phyloP scores from a whole-genome alignment of 2,797 vertebrate genomes.

The Prionace glauca region DNA sequence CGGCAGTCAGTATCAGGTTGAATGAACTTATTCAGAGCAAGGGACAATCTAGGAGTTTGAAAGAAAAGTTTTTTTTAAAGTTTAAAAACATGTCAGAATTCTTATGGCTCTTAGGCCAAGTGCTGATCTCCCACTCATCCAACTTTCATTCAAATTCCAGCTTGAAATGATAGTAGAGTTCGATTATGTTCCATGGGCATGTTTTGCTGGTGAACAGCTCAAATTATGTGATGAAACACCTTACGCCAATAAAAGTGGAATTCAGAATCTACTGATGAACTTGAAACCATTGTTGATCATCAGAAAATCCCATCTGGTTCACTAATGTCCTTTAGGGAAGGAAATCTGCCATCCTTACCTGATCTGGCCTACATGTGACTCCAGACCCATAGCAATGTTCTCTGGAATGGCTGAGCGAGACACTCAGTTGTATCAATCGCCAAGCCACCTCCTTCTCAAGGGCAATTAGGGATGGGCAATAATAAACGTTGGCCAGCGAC shows the following conservation, averaged over 20 bases:
- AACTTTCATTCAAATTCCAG: neutral
- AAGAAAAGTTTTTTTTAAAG: neutral
- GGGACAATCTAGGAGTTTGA: neutral
- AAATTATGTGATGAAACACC: neutral
- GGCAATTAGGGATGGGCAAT: no score
- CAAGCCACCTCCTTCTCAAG: no score
- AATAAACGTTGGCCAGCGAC: no score
- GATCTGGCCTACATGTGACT: no score
- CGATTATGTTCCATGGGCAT: neutral
- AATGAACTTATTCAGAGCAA: neutral
- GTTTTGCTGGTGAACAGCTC: neutral
- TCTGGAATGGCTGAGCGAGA: no score
- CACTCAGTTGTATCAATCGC: no score
- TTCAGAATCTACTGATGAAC: no score
- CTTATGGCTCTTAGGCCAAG: neutral
- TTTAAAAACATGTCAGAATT: neutral
- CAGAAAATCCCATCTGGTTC: no score
- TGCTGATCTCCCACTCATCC: neutral
- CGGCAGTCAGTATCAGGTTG: neutral
- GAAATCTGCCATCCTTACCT: no score
- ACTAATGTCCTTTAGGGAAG: no score
- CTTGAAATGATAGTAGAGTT: neutral
- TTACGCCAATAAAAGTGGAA: neutral
- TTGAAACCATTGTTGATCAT: no score
- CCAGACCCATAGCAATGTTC: no score